Evolutionary conservation across 2,888 invertebrate species (phyloP), one percentile per base, ranked within the genome.

Genomic region (Notodromas monacha): DNA sequence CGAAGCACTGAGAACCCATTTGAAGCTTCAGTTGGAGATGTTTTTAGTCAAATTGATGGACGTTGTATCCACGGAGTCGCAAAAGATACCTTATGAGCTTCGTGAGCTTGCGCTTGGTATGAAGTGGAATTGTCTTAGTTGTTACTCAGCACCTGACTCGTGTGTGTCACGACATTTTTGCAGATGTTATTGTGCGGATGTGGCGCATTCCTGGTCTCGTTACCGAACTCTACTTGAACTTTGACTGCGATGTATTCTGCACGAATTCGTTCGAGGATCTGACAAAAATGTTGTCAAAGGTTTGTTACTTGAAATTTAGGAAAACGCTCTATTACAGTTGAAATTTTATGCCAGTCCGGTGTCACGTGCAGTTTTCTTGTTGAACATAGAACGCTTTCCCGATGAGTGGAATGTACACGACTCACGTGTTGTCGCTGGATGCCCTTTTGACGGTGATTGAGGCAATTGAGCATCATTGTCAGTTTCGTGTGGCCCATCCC

Each of bases 201-300:
- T 86, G 86, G 64, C 62, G 77, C 36, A 74, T 96, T 44, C 89
- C 92, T 0, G 86, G 86, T 0, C 58, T 96, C 29, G 79, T 89
- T 12, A 74, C 84, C 0, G 96, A 99, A 49, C 51, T 99, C 12
- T 99, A 86, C 47, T 55, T 96, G 2, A 99, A 99, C 50, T 99
- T 81, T 44, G 96, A 99, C 47, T 96, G 96, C 48, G 84, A 89
- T 50, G 56, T 92, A 8, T 92, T 89, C 47, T 84, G 84, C 42
- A 67, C 70, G 35, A 81, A 89, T 51, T 54, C 89, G 11, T 86
- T 89, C 45, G 92, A 96, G 47, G 86, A 89, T 44, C 50, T 89
- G 15, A 81, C 84, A 1, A 89, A 96, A 46, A 47, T 84, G 14
- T 39, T 54, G 13, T 48, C 48, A 2, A 52, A 54, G 34, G 35